Conservation (phyloP, 2,888 invertebrate species). For the Aplocera efformata region DNA sequence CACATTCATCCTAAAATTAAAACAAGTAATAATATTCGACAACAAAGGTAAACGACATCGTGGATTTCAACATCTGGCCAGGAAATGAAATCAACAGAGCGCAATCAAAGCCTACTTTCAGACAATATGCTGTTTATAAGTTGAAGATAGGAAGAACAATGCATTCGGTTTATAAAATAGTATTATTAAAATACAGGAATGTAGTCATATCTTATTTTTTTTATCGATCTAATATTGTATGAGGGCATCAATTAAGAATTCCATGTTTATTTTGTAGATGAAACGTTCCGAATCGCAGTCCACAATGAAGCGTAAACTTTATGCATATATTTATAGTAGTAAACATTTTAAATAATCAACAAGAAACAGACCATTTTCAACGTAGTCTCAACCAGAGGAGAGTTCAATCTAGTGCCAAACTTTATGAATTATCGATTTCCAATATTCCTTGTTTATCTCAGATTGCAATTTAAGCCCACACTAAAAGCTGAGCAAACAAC, state of each 20-base stretch:
- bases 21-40: neutral
- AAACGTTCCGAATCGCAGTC: too few relatives aligned
- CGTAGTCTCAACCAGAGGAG: too few relatives aligned
- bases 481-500: conserved; percentile 10
- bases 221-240: too few relatives aligned
- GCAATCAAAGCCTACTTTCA: conserved; percentile 17
- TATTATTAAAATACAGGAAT: conserved; percentile 15
- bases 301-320: too few relatives aligned
- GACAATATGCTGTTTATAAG: conserved; percentile 20
- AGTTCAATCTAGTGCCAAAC: conserved; percentile 1
- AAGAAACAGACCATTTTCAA: too few relatives aligned
- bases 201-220: conserved; percentile 9
- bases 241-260: too few relatives aligned
- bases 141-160: conserved; percentile 22
- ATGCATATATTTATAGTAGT: too few relatives aligned
- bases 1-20: neutral
- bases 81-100: conserved; percentile 19
- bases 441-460: neutral
- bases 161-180: conserved; percentile 18
- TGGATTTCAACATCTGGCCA: conserved; percentile 13
- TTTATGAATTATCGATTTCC: neutral
- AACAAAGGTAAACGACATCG: conserved; percentile 9
- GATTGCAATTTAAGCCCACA: conserved; percentile 3
- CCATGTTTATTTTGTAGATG: too few relatives aligned
- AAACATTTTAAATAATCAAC: too few relatives aligned